phyloP scores from a whole-genome alignment of 2,888 invertebrate genomes.

The Brenthis hecate region DNA sequence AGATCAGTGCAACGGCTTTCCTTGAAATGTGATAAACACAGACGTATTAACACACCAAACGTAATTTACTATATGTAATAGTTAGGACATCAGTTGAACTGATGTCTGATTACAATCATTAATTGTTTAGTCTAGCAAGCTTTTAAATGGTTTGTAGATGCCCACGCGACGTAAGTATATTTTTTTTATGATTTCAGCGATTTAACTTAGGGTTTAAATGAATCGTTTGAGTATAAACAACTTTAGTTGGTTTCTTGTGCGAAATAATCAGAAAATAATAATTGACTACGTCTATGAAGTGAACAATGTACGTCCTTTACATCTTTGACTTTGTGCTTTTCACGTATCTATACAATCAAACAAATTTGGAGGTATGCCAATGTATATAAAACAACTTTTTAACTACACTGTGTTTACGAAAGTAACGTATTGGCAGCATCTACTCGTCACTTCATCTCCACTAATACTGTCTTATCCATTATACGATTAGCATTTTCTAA shows the following conservation, averaged over 20 bases:
- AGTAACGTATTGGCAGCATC: not conserved
- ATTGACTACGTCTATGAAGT: not conserved
- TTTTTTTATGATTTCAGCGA: not conserved
- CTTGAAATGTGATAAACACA: too few species aligned
- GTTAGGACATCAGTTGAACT: too few species aligned
- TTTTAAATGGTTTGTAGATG: slow-evolving; percentile 16
- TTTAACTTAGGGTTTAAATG: too few species aligned
- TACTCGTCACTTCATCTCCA: too few species aligned
- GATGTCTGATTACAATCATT: slow-evolving; percentile 6
- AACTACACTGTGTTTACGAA: not conserved
- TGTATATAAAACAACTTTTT: not conserved
- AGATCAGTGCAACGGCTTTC: too few species aligned
- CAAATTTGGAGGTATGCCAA: slow-evolving; percentile 8
- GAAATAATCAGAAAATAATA: too few species aligned
- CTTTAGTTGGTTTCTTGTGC: too few species aligned
- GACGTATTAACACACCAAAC: too few species aligned
- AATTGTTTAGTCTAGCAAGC: slow-evolving; percentile 35
- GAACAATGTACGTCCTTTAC: not conserved
- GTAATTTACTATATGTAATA: too few species aligned
- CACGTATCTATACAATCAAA: not conserved
- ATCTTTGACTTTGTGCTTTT: not conserved
- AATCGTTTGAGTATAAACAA: too few species aligned
- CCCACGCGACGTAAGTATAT: slow-evolving; percentile 3
- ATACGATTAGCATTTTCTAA: not conserved
- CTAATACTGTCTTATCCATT: not conserved